phyloP scores from a whole-genome alignment of 2,888 invertebrate genomes.

The Barypeithes pellucidus region DNA sequence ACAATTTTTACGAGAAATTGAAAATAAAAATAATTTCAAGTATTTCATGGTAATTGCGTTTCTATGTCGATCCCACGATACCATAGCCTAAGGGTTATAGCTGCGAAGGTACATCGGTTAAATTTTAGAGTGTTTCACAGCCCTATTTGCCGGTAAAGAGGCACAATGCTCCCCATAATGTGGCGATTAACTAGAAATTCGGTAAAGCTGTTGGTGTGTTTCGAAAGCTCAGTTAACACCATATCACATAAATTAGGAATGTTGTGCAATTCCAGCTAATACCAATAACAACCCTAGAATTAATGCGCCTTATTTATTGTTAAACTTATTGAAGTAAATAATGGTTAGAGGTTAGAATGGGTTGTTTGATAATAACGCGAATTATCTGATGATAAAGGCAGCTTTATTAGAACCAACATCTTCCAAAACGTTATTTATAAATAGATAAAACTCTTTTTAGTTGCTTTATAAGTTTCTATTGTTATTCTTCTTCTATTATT shows the following conservation, averaged over 20 bases:
- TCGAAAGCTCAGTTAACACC: slow-evolving; percentile 47
- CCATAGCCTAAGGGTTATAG: slow-evolving; percentile 8
- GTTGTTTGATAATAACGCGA: not conserved
- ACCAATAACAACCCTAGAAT: slow-evolving; percentile 42
- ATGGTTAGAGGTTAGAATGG: not conserved
- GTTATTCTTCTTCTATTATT: too few species aligned
- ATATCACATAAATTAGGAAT: slow-evolving; percentile 46
- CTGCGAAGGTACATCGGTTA: slow-evolving; percentile 27
- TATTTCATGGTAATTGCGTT: not conserved
- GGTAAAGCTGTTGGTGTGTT: slow-evolving; percentile 40
- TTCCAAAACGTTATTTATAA: too few species aligned
- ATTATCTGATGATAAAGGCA: not conserved
- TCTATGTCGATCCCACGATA: not conserved
- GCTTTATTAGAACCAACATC: too few species aligned
- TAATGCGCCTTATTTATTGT: slow-evolving; percentile 46
- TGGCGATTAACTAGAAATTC: slow-evolving; percentile 36
- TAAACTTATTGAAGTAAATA: slow-evolving; percentile 27
- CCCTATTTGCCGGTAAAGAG: slow-evolving; percentile 16
- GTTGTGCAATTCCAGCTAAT: slow-evolving; percentile 39
- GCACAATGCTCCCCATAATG: slow-evolving; percentile 31
- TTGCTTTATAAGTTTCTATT: too few species aligned
- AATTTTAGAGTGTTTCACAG: slow-evolving; percentile 22
- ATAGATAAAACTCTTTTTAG: too few species aligned
- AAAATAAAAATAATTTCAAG: too few species aligned
- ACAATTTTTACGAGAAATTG: too few species aligned